These are phyloP conservation scores for Molanna angustata DNA, from an alignment of 2,888 invertebrate species.

Conservation along the genomic window DNA sequence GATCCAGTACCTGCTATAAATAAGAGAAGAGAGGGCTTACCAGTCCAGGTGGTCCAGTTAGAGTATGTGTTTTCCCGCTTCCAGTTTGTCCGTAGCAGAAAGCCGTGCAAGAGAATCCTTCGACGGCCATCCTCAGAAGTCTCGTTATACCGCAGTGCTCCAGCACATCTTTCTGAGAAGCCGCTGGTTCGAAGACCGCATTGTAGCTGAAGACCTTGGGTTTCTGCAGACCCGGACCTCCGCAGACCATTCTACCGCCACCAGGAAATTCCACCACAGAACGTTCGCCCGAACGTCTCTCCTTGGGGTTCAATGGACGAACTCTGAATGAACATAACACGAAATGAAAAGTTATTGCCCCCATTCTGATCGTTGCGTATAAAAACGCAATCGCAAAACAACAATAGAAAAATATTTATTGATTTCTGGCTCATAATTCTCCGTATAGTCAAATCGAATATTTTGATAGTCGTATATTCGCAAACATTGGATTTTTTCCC, in stretches of 20 bases:
- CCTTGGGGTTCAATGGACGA: slow-evolving; percentile 75
- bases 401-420: too few relatives aligned
- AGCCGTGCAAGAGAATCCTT: slow-evolving; percentile 91
- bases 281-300: slow-evolving; percentile 66
- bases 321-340: too few relatives aligned
- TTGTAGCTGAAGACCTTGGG: slow-evolving; percentile 81
- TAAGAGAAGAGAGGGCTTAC: slow-evolving; percentile 46
- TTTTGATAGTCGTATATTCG: too few relatives aligned
- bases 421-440: too few relatives aligned
- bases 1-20: not conserved
- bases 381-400: too few relatives aligned
- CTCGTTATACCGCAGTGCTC: slow-evolving; percentile 88
- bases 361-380: too few relatives aligned
- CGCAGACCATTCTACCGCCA: slow-evolving; percentile 79
- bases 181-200: slow-evolving; percentile 90
- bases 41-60: slow-evolving; percentile 87
- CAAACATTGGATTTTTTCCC: too few relatives aligned
- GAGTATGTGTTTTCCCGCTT: slow-evolving; percentile 93
- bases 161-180: slow-evolving; percentile 80
- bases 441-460: too few relatives aligned
- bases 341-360: too few relatives aligned
- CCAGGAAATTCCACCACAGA: slow-evolving; percentile 81
- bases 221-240: slow-evolving; percentile 41
- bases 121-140: slow-evolving; percentile 90
- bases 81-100: slow-evolving; percentile 98